Conservation (phyloP, 2,888 invertebrate genomes). For the Plebejus melissa region DNA sequence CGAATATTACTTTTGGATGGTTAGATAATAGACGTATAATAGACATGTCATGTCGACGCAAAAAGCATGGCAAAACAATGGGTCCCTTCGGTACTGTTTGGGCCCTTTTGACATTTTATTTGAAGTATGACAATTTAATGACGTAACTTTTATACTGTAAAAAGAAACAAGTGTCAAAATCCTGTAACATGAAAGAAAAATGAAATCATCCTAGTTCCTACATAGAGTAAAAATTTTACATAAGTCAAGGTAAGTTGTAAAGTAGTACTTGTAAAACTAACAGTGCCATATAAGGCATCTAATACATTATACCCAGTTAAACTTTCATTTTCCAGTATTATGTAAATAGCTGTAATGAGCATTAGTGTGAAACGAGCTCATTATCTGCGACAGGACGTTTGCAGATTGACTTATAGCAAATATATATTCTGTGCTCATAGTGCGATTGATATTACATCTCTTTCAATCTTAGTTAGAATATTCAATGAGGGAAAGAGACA, state of each 20-base stretch:
- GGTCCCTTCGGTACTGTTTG: no score
- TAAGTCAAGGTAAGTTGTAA: background rate
- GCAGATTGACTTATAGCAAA: slow-evolving; percentile 33
- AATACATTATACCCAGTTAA: slow-evolving; percentile 30
- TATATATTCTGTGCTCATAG: no score
- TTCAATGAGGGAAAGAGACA: no score
- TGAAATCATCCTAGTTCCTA: no score
- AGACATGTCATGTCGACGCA: no score
- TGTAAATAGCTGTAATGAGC: slow-evolving; percentile 46
- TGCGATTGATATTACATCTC: background rate
- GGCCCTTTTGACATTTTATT: no score
- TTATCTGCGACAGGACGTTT: slow-evolving; percentile 39
- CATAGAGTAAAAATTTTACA: no score
- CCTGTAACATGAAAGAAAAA: no score
- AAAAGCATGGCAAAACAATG: no score
- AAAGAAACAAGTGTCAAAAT: no score
- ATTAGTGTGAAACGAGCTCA: slow-evolving; percentile 54
- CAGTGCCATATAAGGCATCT: background rate
- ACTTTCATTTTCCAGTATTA: slow-evolving; percentile 54
- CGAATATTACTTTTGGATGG: background rate
- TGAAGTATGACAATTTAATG: no score
- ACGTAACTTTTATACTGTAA: no score
- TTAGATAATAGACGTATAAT: background rate
- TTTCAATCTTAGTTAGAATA: background rate
- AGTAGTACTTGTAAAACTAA: background rate